Conservation (phyloP, 2,888 invertebrate genomes). For the Asteroscopus sphinx region DNA sequence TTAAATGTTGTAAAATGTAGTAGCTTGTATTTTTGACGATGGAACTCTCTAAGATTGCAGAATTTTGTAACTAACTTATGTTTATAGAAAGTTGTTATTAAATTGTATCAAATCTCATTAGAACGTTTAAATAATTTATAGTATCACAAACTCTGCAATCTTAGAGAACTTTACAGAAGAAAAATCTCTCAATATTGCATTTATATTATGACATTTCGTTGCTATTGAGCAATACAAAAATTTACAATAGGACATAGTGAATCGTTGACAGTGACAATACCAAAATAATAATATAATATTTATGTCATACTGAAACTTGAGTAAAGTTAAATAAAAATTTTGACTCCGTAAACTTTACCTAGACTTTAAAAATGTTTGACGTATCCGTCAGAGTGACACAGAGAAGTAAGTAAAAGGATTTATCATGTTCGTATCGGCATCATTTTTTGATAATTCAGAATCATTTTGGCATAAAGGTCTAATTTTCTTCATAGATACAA, state of each 20-base stretch:
- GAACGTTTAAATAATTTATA: constrained; percentile 41
- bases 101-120: constrained; percentile 57
- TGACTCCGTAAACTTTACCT: too few relatives aligned
- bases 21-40: constrained; percentile 31
- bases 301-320: background rate
- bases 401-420: too few relatives aligned
- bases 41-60: constrained; percentile 38
- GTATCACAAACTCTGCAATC: constrained; percentile 39
- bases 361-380: too few relatives aligned
- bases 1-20: constrained; percentile 29
- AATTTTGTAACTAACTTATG: constrained; percentile 33
- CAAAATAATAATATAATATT: background rate
- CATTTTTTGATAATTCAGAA: too few relatives aligned
- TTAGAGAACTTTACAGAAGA: constrained; percentile 17
- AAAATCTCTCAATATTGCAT: constrained; percentile 47
- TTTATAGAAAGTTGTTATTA: constrained; percentile 54
- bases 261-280: constrained; percentile 30
- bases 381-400: too few relatives aligned
- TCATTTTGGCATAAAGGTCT: too few relatives aligned
- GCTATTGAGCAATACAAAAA: constrained; percentile 26
- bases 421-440: too few relatives aligned
- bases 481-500: too few relatives aligned
- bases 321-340: background rate
- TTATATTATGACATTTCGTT: constrained; percentile 48
- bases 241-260: constrained; percentile 28